Conservation (phyloP, 1,140 invertebrate species). For the Agrypnia vestita region DNA sequence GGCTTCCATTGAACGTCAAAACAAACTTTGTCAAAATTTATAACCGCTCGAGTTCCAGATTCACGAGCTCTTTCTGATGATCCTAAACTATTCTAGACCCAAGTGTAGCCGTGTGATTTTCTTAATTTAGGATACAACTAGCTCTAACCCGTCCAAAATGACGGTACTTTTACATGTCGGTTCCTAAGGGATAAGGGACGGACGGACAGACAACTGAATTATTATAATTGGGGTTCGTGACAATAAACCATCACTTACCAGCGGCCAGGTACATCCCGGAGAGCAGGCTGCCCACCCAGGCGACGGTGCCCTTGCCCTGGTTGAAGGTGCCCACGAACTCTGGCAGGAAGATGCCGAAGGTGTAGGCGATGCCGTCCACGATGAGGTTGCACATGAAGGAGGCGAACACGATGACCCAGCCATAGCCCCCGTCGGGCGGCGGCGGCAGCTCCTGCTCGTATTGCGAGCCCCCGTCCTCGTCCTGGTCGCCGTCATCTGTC, state of each 20-base stretch:
- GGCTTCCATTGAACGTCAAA: too few relatives aligned
- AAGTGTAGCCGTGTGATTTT: too few relatives aligned
- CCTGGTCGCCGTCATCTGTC: slow-evolving; percentile 74
- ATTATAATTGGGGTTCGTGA: too few relatives aligned
- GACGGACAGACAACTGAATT: too few relatives aligned
- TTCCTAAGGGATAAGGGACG: too few relatives aligned
- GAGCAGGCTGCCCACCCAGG: slow-evolving; percentile 95
- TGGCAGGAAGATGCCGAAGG: slow-evolving; percentile 91
- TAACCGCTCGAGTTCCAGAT: too few relatives aligned
- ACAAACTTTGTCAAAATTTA: too few relatives aligned
- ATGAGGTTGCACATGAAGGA: slow-evolving; percentile 99
- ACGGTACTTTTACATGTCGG: too few relatives aligned
- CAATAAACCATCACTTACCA: slow-evolving; percentile 82
- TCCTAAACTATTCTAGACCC: too few relatives aligned
- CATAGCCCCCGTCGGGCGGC: slow-evolving; percentile 90
- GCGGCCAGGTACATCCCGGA: slow-evolving; percentile 95
- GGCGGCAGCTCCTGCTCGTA: slow-evolving; percentile 86
- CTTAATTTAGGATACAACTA: too few relatives aligned
- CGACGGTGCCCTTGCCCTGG: slow-evolving; percentile 89
- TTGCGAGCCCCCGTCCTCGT: slow-evolving; percentile 82
- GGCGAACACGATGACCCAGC: slow-evolving; percentile 95
- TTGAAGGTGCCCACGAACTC: slow-evolving; percentile 88
- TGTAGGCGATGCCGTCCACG: slow-evolving; percentile 97
- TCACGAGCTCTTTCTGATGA: too few relatives aligned
- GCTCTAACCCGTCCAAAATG: too few relatives aligned